Percentiles rank a stretch among this genome's conserved stretches.
These are phyloP conservation scores for Chunga burmeisteri DNA, from an alignment of 2,113 vertebrate species.

Conservation along the genomic window DNA sequence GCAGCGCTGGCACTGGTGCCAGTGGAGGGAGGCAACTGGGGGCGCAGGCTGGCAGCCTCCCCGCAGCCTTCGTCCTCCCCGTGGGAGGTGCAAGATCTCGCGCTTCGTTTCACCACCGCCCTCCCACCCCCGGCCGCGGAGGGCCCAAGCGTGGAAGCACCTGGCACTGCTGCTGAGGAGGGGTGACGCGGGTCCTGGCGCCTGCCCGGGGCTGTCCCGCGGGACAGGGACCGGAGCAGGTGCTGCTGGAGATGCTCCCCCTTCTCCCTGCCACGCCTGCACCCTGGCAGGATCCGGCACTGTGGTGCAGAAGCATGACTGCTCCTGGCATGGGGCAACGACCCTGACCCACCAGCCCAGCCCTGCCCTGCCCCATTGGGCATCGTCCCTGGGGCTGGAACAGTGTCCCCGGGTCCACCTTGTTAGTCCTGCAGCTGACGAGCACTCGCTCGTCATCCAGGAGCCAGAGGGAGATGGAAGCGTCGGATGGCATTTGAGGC, in stretches of 20 bases:
- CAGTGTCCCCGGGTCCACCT: not conserved
- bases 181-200: rapidly evolving
- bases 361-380: not conserved
- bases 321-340: not conserved
- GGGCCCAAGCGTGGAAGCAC: not conserved
- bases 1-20: not conserved
- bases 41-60: not conserved
- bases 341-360: rapidly evolving
- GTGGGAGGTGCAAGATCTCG: not conserved
- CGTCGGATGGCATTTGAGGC: not conserved
- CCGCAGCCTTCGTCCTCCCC: not conserved
- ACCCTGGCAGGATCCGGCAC: rapidly evolving
- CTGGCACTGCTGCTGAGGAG: not conserved
- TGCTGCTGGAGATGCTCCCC: not conserved
- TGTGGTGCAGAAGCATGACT: rapidly evolving
- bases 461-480: not conserved
- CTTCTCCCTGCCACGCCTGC: rapidly evolving
- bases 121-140: not conserved
- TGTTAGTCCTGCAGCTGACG: rapidly evolving
- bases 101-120: not conserved
- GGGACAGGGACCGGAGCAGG: rapidly evolving
- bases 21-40: not conserved
- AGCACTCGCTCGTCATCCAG: rapidly evolving
- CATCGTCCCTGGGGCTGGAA: rapidly evolving
- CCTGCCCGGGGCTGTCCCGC: rapidly evolving